Evolutionary conservation across 2,888 invertebrate genomes (phyloP).

Genomic region (Odontothrips loti): DNA sequence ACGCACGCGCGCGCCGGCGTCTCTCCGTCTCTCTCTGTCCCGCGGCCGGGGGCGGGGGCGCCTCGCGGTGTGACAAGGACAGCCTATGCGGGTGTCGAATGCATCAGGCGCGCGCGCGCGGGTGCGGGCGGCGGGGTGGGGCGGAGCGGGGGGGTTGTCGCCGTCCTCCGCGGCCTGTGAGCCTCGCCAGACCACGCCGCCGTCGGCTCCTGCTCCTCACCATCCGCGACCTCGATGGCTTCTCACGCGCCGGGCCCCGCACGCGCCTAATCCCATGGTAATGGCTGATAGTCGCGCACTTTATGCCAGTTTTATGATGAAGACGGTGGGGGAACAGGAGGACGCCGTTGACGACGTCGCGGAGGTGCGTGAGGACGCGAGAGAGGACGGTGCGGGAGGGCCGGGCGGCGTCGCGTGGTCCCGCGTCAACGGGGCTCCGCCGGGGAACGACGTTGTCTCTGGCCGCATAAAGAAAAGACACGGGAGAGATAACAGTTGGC

Average conservation of each 20-base stretch:
- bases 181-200: no score
- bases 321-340: no score
- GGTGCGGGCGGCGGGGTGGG: background rate
- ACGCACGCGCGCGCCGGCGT: no score
- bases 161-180: no score
- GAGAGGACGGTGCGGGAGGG: background rate
- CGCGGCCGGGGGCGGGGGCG: no score
- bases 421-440: background rate
- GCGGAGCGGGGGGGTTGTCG: background rate
- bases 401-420: background rate
- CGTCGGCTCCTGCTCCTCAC: background rate
- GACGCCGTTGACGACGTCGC: background rate
- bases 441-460: background rate
- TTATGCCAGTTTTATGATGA: background rate
- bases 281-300: background rate
- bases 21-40: no score
- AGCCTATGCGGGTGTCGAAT: no score
- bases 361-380: background rate
- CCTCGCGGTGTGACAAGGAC: no score
- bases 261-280: background rate
- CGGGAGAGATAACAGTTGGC: background rate
- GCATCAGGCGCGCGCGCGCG: background rate
- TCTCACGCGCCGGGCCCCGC: background rate
- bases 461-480: background rate
- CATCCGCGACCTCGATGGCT: constrained; percentile 1